phyloP scores from a whole-genome alignment of 2,113 vertebrate species.

The Microtus oregoni region DNA sequence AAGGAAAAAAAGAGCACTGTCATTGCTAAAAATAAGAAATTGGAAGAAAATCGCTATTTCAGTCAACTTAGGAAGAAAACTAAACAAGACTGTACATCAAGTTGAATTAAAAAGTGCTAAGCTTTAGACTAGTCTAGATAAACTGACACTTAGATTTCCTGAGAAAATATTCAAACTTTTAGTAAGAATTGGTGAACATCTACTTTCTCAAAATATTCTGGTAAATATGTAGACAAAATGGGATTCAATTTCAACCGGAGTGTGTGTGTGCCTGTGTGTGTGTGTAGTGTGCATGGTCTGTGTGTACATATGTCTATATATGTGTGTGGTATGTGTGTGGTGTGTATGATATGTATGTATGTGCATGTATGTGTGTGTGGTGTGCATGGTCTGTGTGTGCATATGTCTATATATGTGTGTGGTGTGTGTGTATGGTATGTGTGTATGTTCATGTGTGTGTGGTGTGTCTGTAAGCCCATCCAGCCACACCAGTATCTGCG shows the following conservation, averaged over 20 bases:
- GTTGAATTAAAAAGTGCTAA: not conserved
- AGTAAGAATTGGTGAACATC: not conserved
- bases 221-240: not conserved
- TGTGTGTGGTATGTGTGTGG: not conserved
- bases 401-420: not conserved
- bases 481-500: too few relatives aligned
- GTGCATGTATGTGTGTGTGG: not conserved
- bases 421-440: not conserved
- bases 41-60: not conserved
- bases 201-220: not conserved
- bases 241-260: not conserved
- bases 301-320: too few relatives aligned
- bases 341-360: not conserved
- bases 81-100: not conserved
- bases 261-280: not conserved
- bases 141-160: not conserved
- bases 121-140: slow-evolving; percentile 2
- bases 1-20: not conserved
- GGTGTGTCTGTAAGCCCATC: not conserved
- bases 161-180: slow-evolving; percentile 33
- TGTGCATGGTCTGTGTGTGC: not conserved
- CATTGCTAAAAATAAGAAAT: not conserved
- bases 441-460: not conserved
- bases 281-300: not conserved
- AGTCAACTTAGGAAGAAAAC: not conserved